Evolutionary conservation across 2,888 invertebrate species (phyloP).

Genomic region (Agrilus mali): DNA sequence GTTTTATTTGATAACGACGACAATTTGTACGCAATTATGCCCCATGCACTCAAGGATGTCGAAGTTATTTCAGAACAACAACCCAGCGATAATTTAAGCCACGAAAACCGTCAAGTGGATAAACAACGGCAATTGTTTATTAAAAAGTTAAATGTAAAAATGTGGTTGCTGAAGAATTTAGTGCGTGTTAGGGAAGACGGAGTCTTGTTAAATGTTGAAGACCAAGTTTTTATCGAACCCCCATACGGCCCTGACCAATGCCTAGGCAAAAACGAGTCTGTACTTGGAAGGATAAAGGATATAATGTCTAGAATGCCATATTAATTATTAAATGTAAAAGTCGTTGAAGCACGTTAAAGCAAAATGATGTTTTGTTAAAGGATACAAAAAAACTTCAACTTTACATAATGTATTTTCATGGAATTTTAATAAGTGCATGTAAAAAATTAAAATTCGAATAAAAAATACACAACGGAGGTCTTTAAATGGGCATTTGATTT

Average conservation of each 20-base stretch:
- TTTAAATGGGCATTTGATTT: not conserved
- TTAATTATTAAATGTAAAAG: not conserved
- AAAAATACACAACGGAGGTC: not conserved
- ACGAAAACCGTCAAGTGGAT: not conserved
- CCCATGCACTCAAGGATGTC: slow-evolving; percentile 23
- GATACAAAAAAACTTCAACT: too few species aligned
- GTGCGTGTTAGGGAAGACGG: slow-evolving; percentile 28
- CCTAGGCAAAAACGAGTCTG: slow-evolving; percentile 29
- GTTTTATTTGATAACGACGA: slow-evolving; percentile 18
- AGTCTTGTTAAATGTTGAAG: slow-evolving; percentile 26
- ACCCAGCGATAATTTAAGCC: too few species aligned
- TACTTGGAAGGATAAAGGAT: slow-evolving; percentile 28
- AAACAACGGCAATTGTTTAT: not conserved
- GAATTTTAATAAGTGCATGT: too few species aligned
- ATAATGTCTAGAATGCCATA: slow-evolving; percentile 28
- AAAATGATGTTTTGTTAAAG: too few species aligned
- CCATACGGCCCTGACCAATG: slow-evolving; percentile 31
- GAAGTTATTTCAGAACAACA: slow-evolving; percentile 14
- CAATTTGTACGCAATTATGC: slow-evolving; percentile 9
- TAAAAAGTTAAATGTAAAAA: slow-evolving; percentile 17
- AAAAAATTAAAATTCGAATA: not conserved
- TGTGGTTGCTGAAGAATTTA: slow-evolving; percentile 28
- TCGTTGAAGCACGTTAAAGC: too few species aligned
- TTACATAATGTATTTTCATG: too few species aligned
- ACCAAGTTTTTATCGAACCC: slow-evolving; percentile 27